Base-by-base conservation (phyloP, 2,888 invertebrate species). In the Tinea semifulvella region DNA sequence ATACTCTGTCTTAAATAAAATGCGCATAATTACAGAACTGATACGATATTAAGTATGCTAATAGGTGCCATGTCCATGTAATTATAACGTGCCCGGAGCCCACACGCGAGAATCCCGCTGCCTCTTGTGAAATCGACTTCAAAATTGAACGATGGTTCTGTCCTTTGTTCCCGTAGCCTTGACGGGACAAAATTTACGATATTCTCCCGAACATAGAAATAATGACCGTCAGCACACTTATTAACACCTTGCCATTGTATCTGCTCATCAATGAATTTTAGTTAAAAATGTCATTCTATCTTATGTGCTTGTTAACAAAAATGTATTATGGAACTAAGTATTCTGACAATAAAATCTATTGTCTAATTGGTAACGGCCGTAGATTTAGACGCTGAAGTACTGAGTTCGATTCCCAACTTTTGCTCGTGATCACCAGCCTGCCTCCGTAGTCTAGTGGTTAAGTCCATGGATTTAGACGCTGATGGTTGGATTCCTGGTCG, bases 91-190 rank as follows among this genome's bases (percentile, higher is more conserved):
- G 28, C 20, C 26, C 46, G 16, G 47, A 60, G 79, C 70, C 79
- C 80, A 80, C 80, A 80, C 80, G 77, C 79, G 75, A 62, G 72
- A 57, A 61, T 56, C 61, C 61, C 56, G 63, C 68, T 68, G 65
- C 71, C 75, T 74, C 79, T 76, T 77, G 73, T 79, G 74, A 73
- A 70, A 68, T 72, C 71, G 73, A 73, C 74, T 75, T 68, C 67
- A 64, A 66, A 65, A 65, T 66, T 65, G 64, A 67, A 70, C 66
- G 69, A 67, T 68, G 68, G 62, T 68, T 61, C 55, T 4, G 17
- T 31, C 27, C 73, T 66, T 80, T 77, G 76, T 77, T 63, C 52
- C 53, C 42, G 13, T 61, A 69, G 64, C 77, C 76, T 76, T 75
- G 74, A 61, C 58, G 62, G 57, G 56, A 65, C 68, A 68, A 72